Percentiles rank a stretch among this genome's conserved stretches.
Conservation (phyloP, 2,113 vertebrate genomes). For the Oxyura jamaicensis region DNA sequence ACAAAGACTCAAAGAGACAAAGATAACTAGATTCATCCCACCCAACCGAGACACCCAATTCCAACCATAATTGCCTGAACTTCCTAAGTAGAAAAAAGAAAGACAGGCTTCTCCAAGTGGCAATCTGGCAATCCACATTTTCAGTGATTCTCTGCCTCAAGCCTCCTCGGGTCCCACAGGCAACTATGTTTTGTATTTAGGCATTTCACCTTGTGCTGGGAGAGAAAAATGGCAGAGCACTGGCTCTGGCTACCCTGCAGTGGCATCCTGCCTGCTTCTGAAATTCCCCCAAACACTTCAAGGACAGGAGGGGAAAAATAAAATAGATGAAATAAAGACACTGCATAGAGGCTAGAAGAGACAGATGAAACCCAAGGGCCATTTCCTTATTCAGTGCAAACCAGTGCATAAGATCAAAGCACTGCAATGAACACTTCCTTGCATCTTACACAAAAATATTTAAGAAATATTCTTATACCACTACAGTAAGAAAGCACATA, state of each 20-base stretch:
- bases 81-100: background rate
- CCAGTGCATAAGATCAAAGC: background rate
- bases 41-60: background rate
- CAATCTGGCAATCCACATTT: background rate
- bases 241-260: background rate
- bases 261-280: background rate
- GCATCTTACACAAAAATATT: background rate
- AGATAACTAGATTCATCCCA: background rate
- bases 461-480: background rate
- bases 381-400: background rate
- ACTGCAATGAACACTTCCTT: background rate
- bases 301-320: too few relatives aligned
- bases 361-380: background rate
- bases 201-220: background rate
- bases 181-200: background rate
- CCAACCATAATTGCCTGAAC: background rate
- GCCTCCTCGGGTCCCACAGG: background rate
- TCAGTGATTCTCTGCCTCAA: background rate
- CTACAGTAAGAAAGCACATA: background rate
- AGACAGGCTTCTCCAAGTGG: background rate
- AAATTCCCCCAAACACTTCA: background rate
- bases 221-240: background rate
- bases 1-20: background rate
- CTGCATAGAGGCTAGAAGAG: background rate
- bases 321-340: background rate